A percentile compares a stretch with the other conserved stretches of the same genome.
Evolutionary conservation across 2,888 invertebrate species (phyloP).

Genomic region (Andrena haemorrhoa): DNA sequence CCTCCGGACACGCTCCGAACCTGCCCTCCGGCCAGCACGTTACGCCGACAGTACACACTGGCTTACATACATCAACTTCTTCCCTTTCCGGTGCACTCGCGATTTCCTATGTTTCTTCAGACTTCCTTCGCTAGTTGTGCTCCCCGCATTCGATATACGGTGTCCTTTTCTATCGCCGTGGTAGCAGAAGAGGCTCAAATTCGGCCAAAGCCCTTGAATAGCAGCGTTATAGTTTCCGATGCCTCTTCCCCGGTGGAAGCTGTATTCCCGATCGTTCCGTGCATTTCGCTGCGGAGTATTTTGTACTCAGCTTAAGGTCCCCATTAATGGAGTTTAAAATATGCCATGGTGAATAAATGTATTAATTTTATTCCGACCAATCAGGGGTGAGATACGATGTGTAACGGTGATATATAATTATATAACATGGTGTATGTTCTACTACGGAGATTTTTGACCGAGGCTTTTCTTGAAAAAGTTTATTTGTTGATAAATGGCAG

Average conservation of each 20-base stretch:
- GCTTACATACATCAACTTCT: conserved; percentile 19
- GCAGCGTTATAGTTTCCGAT: conserved; percentile 35
- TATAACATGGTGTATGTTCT: neutral
- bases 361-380: conserved; percentile 23
- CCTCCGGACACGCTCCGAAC: conserved; percentile 12
- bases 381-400: neutral
- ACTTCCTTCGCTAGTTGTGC: conserved; percentile 36
- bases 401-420: conserved; percentile 1
- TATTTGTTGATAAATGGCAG: too few relatives aligned
- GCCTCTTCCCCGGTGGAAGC: conserved; percentile 11
- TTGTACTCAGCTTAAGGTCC: conserved; percentile 41
- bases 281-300: conserved; percentile 12
- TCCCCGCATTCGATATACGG: conserved; percentile 32
- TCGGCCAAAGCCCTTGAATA: conserved; percentile 46
- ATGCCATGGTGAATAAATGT: conserved; percentile 6
- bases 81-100: conserved; percentile 36
- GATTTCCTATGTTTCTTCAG: conserved; percentile 38
- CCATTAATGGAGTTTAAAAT: neutral
- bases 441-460: too few relatives aligned
- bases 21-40: conserved; percentile 7
- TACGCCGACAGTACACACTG: conserved; percentile 23
- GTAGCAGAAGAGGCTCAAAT: conserved; percentile 52
- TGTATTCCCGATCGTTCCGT: neutral
- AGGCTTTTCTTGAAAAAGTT: too few relatives aligned
- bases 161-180: conserved; percentile 61